Evolutionary conservation across 1,140 invertebrate species (phyloP).

Genomic region (Helicoverpa armigera): DNA sequence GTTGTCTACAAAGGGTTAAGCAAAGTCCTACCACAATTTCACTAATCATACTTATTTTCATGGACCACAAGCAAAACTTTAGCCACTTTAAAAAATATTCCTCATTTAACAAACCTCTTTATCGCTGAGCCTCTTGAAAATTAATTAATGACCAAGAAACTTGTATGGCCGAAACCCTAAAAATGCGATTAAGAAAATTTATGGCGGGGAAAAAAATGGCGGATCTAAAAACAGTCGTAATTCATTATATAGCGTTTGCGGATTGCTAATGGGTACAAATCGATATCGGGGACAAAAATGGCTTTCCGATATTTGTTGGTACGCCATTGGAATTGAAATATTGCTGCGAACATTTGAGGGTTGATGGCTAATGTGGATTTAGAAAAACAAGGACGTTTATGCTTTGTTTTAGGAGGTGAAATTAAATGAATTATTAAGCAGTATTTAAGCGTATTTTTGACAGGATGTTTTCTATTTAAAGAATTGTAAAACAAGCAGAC

Average conservation of each 20-base stretch:
- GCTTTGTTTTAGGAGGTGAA: too few species aligned
- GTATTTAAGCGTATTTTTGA: too few species aligned
- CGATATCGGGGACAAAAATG: slow-evolving; percentile 34
- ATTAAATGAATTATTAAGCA: too few species aligned
- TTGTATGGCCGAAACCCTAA: slow-evolving; percentile 13
- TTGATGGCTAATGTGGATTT: too few species aligned
- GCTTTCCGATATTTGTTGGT: slow-evolving; percentile 22
- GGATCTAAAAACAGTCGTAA: not conserved
- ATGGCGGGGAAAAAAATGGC: slow-evolving; percentile 2
- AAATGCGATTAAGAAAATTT: slow-evolving; percentile 44
- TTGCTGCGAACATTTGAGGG: slow-evolving; percentile 12
- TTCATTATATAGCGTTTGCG: slow-evolving; percentile 17
- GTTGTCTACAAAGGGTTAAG: too few species aligned
- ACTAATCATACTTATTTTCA: too few species aligned
- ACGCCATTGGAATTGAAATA: slow-evolving; percentile 11
- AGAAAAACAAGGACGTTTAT: too few species aligned
- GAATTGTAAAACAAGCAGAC: too few species aligned
- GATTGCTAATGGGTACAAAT: slow-evolving; percentile 20
- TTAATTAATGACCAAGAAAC: slow-evolving; percentile 40
- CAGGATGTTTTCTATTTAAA: too few species aligned
- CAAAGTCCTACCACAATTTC: too few species aligned
- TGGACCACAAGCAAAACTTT: not conserved
- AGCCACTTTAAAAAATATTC: not conserved
- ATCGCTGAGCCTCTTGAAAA: slow-evolving; percentile 17
- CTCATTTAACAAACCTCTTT: not conserved